These are phyloP conservation scores for Manacus vitellinus DNA, from an alignment of 2,113 vertebrate genomes.

Conservation along the genomic window DNA sequence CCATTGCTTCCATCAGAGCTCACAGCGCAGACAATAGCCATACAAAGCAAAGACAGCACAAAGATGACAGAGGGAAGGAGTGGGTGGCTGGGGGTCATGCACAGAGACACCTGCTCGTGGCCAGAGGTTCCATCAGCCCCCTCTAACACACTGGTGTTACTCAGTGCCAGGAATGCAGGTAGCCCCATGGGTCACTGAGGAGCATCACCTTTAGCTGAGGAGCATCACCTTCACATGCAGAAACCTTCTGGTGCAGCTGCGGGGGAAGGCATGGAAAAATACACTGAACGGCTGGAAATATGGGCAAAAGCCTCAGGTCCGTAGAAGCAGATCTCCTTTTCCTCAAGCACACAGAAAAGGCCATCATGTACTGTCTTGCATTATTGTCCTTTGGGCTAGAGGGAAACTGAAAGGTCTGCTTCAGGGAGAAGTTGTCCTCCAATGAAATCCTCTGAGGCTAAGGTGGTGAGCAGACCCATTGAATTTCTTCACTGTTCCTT, in stretches of 20 bases:
- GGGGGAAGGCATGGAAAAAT: background rate
- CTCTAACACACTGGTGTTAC: background rate
- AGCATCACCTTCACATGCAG: background rate
- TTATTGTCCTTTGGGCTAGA: background rate
- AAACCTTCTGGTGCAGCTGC: background rate
- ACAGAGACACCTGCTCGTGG: background rate
- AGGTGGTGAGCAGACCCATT: background rate
- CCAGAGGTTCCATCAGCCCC: background rate
- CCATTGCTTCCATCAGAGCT: background rate
- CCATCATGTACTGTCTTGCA: rapidly evolving
- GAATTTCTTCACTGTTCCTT: background rate
- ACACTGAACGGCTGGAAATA: background rate
- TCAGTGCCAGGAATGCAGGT: background rate
- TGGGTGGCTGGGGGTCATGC: rapidly evolving
- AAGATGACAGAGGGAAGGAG: background rate
- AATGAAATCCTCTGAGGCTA: background rate
- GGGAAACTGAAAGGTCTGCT: background rate
- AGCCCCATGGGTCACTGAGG: background rate
- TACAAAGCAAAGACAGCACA: background rate
- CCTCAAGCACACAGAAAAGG: background rate
- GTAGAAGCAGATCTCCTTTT: background rate
- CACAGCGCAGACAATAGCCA: background rate
- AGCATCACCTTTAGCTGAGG: background rate
- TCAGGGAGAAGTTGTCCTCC: background rate
- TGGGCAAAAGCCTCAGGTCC: background rate